Conservation (phyloP, 2,113 vertebrate species). For the Girardinichthys multiradiatus region DNA sequence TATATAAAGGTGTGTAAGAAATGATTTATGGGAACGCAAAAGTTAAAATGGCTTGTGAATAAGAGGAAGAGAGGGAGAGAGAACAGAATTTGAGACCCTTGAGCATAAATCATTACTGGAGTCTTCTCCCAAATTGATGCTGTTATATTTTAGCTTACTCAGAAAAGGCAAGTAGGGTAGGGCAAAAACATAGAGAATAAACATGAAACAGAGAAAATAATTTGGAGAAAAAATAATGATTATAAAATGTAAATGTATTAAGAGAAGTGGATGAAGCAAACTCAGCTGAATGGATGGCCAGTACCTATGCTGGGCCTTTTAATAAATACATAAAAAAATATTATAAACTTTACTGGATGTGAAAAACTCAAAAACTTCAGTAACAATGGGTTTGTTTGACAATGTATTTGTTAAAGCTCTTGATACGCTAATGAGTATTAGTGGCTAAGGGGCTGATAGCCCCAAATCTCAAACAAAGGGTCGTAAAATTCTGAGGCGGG, state of each 20-base stretch:
- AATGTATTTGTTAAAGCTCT: too few relatives aligned
- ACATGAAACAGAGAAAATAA: background rate
- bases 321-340: background rate
- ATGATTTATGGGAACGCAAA: background rate
- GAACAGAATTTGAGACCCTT: conserved; percentile 35
- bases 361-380: background rate
- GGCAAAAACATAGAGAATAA: background rate
- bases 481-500: too few relatives aligned
- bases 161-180: conserved; percentile 7
- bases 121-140: conserved; percentile 46
- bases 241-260: background rate
- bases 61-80: conserved; percentile 13
- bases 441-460: too few relatives aligned
- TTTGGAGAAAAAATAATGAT: background rate
- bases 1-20: background rate
- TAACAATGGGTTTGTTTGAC: background rate
- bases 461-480: too few relatives aligned
- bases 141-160: conserved; percentile 32
- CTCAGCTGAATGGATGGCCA: background rate
- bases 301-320: background rate
- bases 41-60: conserved; percentile 10
- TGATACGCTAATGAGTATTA: too few relatives aligned
- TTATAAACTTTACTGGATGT: background rate
- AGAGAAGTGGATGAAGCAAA: background rate
- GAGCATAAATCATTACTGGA: conserved; percentile 54